Conservation (phyloP, 2,888 invertebrate species). For the Monochamus alternatus region DNA sequence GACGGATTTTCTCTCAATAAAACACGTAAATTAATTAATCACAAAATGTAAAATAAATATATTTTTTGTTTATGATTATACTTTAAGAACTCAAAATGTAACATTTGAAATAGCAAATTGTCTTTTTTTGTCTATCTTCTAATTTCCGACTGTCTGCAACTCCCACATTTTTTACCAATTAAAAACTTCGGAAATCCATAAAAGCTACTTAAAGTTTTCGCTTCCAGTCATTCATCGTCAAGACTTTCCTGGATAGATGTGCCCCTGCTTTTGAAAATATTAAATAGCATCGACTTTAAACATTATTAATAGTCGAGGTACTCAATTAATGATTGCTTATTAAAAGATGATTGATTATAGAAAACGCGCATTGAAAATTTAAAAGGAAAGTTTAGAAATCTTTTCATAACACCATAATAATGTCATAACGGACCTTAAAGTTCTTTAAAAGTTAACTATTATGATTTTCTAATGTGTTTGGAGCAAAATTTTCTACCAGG, state of each 20-base stretch:
- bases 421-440: constrained; percentile 14
- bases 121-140: no score
- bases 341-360: constrained; percentile 36
- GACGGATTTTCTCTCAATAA: no score
- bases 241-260: neutral
- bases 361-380: constrained; percentile 20
- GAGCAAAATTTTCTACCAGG: neutral
- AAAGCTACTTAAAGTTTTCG: neutral
- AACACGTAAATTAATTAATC: no score
- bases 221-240: neutral
- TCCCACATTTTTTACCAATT: no score
- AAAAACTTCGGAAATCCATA: no score
- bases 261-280: neutral
- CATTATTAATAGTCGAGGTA: constrained; percentile 25
- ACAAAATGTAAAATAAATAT: no score
- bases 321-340: constrained; percentile 29
- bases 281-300: constrained; percentile 2
- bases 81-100: no score
- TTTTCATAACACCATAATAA: constrained; percentile 29
- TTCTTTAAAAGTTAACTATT: constrained; percentile 14
- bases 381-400: constrained; percentile 32
- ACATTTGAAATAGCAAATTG: no score
- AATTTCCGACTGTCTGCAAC: no score
- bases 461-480: constrained; percentile 14
- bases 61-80: no score